phyloP scores from a whole-genome alignment of 2,113 vertebrate genomes.

The Clarias batrachus region DNA sequence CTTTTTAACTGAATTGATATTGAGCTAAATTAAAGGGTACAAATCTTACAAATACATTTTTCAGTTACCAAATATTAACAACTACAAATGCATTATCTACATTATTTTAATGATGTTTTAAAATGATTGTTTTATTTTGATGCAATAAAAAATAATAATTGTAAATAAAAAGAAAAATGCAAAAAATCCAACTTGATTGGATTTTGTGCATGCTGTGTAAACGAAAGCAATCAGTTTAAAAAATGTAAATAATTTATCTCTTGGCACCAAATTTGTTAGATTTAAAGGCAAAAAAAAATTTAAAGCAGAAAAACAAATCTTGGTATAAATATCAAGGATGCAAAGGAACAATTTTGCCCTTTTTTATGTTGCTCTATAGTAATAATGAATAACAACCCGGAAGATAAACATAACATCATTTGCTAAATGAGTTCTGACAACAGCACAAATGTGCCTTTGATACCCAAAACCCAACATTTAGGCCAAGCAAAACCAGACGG shows the following conservation, averaged over 20 bases:
- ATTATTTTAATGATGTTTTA: background rate
- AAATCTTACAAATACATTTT: background rate
- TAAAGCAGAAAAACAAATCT: background rate
- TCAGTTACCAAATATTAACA: background rate
- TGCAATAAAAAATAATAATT: background rate
- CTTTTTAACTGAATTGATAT: background rate
- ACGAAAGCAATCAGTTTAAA: background rate
- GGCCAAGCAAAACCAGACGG: conserved; percentile 43
- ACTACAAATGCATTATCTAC: background rate
- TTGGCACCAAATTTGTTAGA: background rate
- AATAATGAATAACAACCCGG: conserved; percentile 35
- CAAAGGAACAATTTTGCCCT: background rate
- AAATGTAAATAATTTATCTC: background rate
- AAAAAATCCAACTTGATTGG: background rate
- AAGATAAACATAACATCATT: conserved; percentile 41
- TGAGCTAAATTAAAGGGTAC: background rate
- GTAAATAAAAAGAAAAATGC: too few relatives aligned
- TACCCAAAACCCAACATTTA: conserved; percentile 45
- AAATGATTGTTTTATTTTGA: background rate
- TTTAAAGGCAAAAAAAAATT: background rate
- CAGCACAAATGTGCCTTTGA: conserved; percentile 48
- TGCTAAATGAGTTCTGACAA: conserved; percentile 43
- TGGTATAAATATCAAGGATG: background rate
- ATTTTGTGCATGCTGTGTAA: background rate
- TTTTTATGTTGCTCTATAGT: conserved; percentile 15